A percentile compares a stretch with the other conserved stretches of the same genome.
phyloP scores from a whole-genome alignment of 2,888 invertebrate species.

The Schizotus pectinicornis region DNA sequence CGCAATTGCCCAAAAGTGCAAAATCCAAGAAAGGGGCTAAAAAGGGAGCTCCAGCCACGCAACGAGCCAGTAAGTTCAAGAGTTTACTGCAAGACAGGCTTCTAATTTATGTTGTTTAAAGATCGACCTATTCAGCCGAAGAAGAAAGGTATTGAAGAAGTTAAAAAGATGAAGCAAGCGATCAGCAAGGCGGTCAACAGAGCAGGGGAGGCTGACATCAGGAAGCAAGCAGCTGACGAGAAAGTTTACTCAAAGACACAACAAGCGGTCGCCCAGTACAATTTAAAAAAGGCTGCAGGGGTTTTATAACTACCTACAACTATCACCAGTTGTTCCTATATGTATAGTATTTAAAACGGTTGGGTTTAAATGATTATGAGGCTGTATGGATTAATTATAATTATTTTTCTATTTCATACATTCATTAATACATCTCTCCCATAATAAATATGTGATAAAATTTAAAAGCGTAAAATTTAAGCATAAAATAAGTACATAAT shows the following conservation, averaged over 20 bases:
- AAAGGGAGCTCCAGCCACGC: conserved; percentile 65
- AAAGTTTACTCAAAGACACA: conserved; percentile 62
- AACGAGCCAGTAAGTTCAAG: conserved; percentile 64
- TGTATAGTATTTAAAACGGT: neutral
- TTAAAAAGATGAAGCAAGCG: conserved; percentile 69
- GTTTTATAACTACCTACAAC: neutral
- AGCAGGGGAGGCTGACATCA: conserved; percentile 70
- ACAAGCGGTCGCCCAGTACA: conserved; percentile 59
- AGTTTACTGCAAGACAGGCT: neutral
- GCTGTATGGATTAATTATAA: neutral
- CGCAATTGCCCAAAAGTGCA: conserved; percentile 64
- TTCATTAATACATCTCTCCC: neutral
- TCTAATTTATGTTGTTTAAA: conserved; percentile 44
- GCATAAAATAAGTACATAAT: conserved; percentile 1
- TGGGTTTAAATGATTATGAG: neutral
- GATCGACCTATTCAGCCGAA: conserved; percentile 72
- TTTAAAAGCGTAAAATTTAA: conserved; percentile 2
- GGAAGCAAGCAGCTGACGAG: conserved; percentile 62
- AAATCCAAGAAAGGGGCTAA: conserved; percentile 61
- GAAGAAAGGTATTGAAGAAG: conserved; percentile 64
- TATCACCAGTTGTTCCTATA: neutral
- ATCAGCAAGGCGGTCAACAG: conserved; percentile 75
- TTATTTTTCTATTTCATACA: neutral
- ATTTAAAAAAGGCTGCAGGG: conserved; percentile 31
- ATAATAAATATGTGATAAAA: neutral